Conservation (phyloP, 1,140 invertebrate species). For the Ceratitis capitata region DNA sequence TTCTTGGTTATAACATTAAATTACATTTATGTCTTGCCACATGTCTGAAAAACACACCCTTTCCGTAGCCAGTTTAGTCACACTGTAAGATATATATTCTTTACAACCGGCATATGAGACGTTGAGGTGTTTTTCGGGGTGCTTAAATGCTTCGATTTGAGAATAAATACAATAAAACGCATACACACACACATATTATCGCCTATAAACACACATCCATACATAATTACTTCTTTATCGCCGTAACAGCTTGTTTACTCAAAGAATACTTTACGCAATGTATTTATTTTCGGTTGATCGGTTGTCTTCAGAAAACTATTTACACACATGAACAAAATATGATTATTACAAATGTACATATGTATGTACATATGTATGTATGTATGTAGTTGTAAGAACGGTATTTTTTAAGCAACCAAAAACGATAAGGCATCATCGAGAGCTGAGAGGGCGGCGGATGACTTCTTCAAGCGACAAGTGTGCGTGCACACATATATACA, state of each 20-base stretch:
- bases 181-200: neutral
- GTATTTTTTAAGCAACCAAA: slow-evolving; percentile 9
- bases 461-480: neutral
- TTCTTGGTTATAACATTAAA: too few species aligned
- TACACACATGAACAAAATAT: neutral
- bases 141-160: neutral
- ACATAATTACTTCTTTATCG: slow-evolving; percentile 23
- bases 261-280: slow-evolving; percentile 19
- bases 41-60: too few species aligned
- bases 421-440: neutral
- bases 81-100: neutral
- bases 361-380: neutral
- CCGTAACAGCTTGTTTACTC: neutral
- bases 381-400: neutral
- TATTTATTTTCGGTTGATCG: neutral
- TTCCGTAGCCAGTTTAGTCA: neutral
- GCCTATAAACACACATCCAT: neutral
- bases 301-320: slow-evolving; percentile 15
- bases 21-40: too few species aligned
- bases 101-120: neutral
- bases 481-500: neutral
- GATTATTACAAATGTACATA: neutral
- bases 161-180: neutral
- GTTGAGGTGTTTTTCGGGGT: neutral
- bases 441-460: too few species aligned